phyloP scores from a whole-genome alignment of 2,113 vertebrate genomes.

The Chaetodon auriga region DNA sequence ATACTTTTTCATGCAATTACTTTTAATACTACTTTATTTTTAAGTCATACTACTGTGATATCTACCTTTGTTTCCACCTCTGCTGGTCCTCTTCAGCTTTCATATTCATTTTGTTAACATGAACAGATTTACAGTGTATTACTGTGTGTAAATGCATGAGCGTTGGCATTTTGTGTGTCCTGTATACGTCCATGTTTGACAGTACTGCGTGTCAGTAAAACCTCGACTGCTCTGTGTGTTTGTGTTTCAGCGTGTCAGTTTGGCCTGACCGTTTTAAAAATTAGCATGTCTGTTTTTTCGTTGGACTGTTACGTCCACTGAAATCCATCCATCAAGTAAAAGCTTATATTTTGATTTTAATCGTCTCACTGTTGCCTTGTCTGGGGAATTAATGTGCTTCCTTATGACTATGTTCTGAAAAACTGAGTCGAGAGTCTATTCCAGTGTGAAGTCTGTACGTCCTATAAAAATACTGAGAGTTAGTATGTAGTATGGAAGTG shows the following conservation, averaged over 20 bases:
- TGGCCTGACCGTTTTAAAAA: background rate
- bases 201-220: slow-evolving; percentile 6
- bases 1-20: background rate
- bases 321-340: background rate
- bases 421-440: too few species aligned
- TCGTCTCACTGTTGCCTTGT: background rate
- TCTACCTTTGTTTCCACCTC: slow-evolving; percentile 28
- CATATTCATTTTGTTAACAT: slow-evolving; percentile 9
- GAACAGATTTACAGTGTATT: background rate
- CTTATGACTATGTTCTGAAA: background rate
- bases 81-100: background rate
- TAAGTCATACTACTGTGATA: background rate
- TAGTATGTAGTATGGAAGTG: background rate
- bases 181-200: background rate
- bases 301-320: slow-evolving; percentile 16
- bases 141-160: slow-evolving; percentile 28
- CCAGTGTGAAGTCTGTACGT: background rate
- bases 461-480: background rate
- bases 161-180: background rate
- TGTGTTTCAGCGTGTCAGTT: background rate
- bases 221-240: background rate
- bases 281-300: slow-evolving; percentile 33
- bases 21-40: background rate
- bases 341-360: background rate
- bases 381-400: background rate